Base-by-base conservation (phyloP, 1,140 invertebrate genomes). In the Drosophila nikananu region DNA sequence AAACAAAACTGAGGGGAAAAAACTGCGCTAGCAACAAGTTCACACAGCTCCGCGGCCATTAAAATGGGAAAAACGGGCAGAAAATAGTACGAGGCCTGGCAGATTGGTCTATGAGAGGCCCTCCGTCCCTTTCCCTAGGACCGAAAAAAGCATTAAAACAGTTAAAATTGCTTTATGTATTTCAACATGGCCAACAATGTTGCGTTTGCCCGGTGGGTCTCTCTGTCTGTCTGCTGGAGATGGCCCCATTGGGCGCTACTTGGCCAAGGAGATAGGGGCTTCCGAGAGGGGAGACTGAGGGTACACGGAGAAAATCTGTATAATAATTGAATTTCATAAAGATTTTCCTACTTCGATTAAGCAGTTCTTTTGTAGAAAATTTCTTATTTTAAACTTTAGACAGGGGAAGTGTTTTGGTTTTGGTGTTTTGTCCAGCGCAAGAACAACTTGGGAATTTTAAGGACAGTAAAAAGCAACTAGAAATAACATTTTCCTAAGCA, bases 141-240 rank as follows among this genome's bases (percentile, higher is more conserved):
- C 32, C 23, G 51, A 73, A 67, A 65, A 73, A 55, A 73, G 62
- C 81, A 84, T 90, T 74, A 79, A 89, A 89, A 90, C 84, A 80
- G 84, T 89, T 89, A 89, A 87, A 68, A 89, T 89, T 84, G 86
- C 84, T 90, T 90, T 89, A 84, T 89, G 86, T 81, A 90, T 89
- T 89, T 89, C 84, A 84, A 81, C 84, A 89, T 74, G 71, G 68
- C 68, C 71, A 74, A 73, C 63, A 77, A 48, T 68, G 67, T 71
- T 68, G 67, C 32, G 30, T 54, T 52, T 65, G 61, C 48, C 37
- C 27, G 49, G 25, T 51, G 15, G 23, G 7, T 54, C 25, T 19
- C 10, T 25, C 30, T 32, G 32, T 32, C 10, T 42, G 62, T 64
- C 62, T 23, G 63, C 37, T 44, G 63, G 63, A 68, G 63, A 68